Evolutionary conservation across 2,113 vertebrate species (phyloP), one percentile per base, ranked within the genome.

Genomic region (Gulo gulo): DNA sequence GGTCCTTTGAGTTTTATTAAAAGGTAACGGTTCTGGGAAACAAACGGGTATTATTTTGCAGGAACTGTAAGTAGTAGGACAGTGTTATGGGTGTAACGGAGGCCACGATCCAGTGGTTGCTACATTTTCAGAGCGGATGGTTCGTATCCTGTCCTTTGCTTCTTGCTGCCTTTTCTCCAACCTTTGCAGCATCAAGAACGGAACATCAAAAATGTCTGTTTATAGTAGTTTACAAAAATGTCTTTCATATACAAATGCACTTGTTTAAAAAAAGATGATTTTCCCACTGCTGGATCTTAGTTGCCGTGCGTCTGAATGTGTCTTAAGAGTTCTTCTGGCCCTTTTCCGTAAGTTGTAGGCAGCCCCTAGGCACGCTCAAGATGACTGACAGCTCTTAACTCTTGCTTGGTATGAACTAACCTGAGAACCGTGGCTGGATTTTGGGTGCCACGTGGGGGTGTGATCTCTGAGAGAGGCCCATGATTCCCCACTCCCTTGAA

Each of bases 391-490:
- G 15, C 39, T 88, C 84, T 67, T 59, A 45, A 57, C 23, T 69
- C 23, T 29, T 63, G 39, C 34, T 93, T 69, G 39, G 31, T 34
- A 47, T 36, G 76, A 55, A 24, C 21, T 74, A 65, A 65, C 65
- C 24, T 73, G 3, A 57, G 90, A 65, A n/a, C 36, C n/a, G 65
- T 24, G 57, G 31, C 0, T 65, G 65, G 36, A 47, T 55, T 45
- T 55, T 45, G 76, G 29, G 76, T 50, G 24, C 14, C 36, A 1
- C 34, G 23, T 31, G 9, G n/a, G 9, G 34, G 24, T 36, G 3
- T 3, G 34, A 76, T 24, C 31, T 57, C 12, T 0, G 1, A 16
- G 13, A 16, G 13, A 36, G 36, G 4, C 45, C 11, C 4, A 0
- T 24, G 24, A 18, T 73, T 18, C 9, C 36, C 18, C 4, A 13